Base-by-base conservation (phyloP, 2,888 invertebrate species). In the Lepas anatifera region DNA sequence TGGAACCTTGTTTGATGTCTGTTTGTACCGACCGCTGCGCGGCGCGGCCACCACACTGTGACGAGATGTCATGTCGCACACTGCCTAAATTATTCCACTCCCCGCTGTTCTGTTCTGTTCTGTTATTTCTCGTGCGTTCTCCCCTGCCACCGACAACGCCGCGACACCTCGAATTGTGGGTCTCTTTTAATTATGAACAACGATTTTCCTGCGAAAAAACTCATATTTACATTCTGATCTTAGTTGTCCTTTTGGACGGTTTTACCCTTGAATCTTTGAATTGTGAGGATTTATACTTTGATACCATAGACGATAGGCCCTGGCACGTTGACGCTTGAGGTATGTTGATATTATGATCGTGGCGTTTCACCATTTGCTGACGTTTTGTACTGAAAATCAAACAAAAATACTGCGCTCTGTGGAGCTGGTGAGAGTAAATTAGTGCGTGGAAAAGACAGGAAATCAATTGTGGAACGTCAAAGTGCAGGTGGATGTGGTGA, bases 31-130 rank as follows among this genome's bases (percentile, higher is more conserved):
- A 27, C 18, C 25, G 18, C 25, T 32, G 58, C 32, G 58, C 29
- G n/a, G n/a, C n/a, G n/a, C 52, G 29, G 52, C 2, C 29, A 11
- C 16, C 16, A 4, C 29, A 18, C 18, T 13, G 32, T 32, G 32
- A 58, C 58, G 32, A 6, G 8, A 18, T n/a, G n/a, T n/a, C n/a
- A 18, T n/a, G 6, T 32, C 10, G 58, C 58, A 32, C 58, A 58
- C 58, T 58, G 58, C 58, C 58, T 18, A 58, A 58, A 58, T 58
- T 58, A 25, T 58, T 58, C 32, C 58, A 58, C 58, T 32, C 58
- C 13, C 3, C 11, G 29, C 58, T 16, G 27, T 22, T 18, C 32
- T 58, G 58, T 58, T 58, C 58, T 58, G 58, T 58, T 58, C n/a
- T n/a, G n/a, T n/a, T n/a, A n/a, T n/a, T 22, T 32, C 18, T 16